Evolutionary conservation across 2,888 invertebrate species (phyloP).

Genomic region (Malthinus seriepunctatus): DNA sequence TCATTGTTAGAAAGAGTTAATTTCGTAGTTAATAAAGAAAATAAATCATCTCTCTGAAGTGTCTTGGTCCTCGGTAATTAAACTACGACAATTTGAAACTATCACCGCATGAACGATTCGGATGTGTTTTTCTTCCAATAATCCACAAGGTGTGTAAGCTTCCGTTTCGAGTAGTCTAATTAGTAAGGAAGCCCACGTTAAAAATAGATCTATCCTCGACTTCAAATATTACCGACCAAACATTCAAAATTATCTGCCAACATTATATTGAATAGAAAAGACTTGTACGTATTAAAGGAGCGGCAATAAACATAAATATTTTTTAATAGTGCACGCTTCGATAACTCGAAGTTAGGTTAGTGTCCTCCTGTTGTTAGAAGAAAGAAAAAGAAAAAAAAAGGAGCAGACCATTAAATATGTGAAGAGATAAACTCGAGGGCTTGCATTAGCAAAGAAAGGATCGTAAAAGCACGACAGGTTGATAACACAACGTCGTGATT

Average conservation of each 20-base stretch:
- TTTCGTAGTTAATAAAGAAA: too few relatives aligned
- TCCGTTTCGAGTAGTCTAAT: conserved; percentile 43
- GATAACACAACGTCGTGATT: conserved; percentile 19
- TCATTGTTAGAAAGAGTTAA: too few relatives aligned
- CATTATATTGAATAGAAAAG: too few relatives aligned
- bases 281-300: conserved; percentile 33
- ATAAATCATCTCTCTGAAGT: too few relatives aligned
- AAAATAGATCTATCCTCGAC: conserved; percentile 36
- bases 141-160: conserved; percentile 44
- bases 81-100: too few relatives aligned
- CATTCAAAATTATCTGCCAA: too few relatives aligned
- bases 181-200: conserved; percentile 37
- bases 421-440: conserved; percentile 11
- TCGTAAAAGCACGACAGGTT: conserved; percentile 26
- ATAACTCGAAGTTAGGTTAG: conserved; percentile 38
- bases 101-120: too few relatives aligned
- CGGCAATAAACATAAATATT: conserved; percentile 45
- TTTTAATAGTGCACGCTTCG: conserved; percentile 46
- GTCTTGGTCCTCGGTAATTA: too few relatives aligned
- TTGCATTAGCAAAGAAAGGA: conserved; percentile 18
- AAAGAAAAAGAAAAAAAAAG: background rate
- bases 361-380: conserved; percentile 14
- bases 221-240: conserved; percentile 32
- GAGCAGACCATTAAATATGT: conserved; percentile 13
- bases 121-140: conserved; percentile 8